phyloP scores from a whole-genome alignment of 2,888 invertebrate species.

The Dryobota labecula region DNA sequence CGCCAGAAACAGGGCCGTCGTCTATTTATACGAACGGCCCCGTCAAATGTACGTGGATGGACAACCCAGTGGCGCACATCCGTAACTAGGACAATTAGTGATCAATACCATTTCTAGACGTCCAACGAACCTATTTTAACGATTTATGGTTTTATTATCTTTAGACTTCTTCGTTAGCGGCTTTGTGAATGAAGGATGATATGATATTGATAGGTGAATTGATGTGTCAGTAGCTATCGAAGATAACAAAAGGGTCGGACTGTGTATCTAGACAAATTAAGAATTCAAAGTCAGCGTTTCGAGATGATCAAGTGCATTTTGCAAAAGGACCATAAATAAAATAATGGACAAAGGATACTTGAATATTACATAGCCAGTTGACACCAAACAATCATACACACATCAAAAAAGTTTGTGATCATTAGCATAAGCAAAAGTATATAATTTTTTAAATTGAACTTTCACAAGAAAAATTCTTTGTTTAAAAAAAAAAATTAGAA shows the following conservation, averaged over 20 bases:
- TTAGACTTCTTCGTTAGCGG: background rate
- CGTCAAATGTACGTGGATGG: constrained; percentile 45
- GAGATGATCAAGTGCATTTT: background rate
- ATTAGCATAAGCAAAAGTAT: no score
- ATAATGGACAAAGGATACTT: background rate
- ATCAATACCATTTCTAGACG: constrained; percentile 55
- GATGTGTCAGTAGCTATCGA: background rate
- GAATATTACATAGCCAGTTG: background rate
- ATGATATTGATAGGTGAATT: background rate
- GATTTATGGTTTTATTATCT: constrained; percentile 1
- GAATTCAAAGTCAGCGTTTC: background rate
- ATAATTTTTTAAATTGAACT: no score
- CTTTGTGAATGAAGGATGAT: background rate
- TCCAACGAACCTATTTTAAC: constrained; percentile 8
- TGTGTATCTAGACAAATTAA: background rate
- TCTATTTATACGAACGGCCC: constrained; percentile 64
- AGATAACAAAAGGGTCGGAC: background rate
- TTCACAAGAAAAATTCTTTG: no score
- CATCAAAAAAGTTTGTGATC: no score
- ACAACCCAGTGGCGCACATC: constrained; percentile 45
- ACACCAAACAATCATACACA: background rate
- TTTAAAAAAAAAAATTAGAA: no score
- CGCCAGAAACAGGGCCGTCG: constrained; percentile 59
- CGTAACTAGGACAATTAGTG: constrained; percentile 67
- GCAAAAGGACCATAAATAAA: background rate